A percentile compares a stretch with the other conserved stretches of the same genome.
These are phyloP conservation scores for Salticus scenicus DNA, from an alignment of 2,888 invertebrate species.

Conservation along the genomic window DNA sequence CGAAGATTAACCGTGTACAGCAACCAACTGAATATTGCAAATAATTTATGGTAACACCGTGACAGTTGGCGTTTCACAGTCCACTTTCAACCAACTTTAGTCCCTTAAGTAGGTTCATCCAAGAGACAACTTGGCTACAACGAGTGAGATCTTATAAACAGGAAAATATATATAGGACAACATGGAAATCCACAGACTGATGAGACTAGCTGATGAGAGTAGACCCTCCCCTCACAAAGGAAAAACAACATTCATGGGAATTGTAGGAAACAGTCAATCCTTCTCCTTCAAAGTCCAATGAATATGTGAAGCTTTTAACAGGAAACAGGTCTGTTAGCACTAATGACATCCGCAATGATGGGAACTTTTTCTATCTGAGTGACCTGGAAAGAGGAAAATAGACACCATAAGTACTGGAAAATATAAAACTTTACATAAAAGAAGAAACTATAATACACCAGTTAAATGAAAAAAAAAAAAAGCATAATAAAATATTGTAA, in stretches of 20 bases:
- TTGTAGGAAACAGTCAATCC: not conserved
- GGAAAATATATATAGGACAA: conserved; percentile 23
- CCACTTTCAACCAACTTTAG: not conserved
- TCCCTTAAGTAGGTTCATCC: conserved; percentile 19
- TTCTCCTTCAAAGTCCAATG: not conserved
- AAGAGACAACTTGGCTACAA: conserved; percentile 10
- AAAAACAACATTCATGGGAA: not conserved
- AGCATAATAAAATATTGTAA: no score
- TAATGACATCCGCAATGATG: conserved; percentile 57
- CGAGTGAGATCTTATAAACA: conserved; percentile 21
- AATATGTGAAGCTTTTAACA: conserved; percentile 55
- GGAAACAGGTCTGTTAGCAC: conserved; percentile 62
- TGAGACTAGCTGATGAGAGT: conserved; percentile 40
- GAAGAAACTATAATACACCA: no score
- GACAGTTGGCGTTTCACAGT: not conserved
- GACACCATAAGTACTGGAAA: no score
- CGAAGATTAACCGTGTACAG: not conserved
- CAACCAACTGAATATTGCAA: not conserved
- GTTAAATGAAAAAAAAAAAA: no score
- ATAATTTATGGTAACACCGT: not conserved
- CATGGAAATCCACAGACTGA: conserved; percentile 24
- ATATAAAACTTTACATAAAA: no score
- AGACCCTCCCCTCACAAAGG: conserved; percentile 17
- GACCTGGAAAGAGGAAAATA: conserved; percentile 34
- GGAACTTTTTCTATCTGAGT: conserved; percentile 66